A percentile compares a stretch with the other conserved stretches of the same genome.
Conservation (phyloP, 2,113 vertebrate genomes). For the Lagopus leucura region DNA sequence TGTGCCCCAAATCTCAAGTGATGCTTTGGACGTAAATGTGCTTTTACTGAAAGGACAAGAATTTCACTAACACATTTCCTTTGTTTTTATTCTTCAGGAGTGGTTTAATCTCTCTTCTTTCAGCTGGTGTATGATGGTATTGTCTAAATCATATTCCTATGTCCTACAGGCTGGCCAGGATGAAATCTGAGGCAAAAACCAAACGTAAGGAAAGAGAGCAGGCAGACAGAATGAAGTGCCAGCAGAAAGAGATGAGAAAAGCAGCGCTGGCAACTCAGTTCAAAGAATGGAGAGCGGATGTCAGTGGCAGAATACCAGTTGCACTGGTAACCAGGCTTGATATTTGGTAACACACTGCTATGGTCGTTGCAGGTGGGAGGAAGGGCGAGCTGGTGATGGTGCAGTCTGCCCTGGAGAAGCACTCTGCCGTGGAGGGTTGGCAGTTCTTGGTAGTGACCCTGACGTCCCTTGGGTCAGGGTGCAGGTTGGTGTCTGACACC, state of each 20-base stretch:
- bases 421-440: not conserved
- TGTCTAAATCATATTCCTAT: slow-evolving; percentile 4
- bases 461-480: not conserved
- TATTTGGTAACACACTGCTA: not conserved
- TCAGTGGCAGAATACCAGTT: slow-evolving; percentile 49
- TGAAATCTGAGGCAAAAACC: slow-evolving; percentile 67
- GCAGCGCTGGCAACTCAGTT: slow-evolving; percentile 69
- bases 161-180: slow-evolving; percentile 66
- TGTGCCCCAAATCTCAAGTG: too few species aligned
- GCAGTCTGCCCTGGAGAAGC: not conserved
- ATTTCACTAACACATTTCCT: not conserved
- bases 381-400: not conserved
- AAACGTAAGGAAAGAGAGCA: slow-evolving; percentile 57
- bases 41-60: not conserved
- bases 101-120: not conserved
- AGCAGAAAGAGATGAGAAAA: slow-evolving; percentile 51
- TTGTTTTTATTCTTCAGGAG: slow-evolving; percentile 15
- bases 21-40: not conserved
- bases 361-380: not conserved
- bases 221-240: slow-evolving; percentile 37
- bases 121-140: not conserved
- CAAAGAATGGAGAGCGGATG: slow-evolving; percentile 70
- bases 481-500: accelerated
- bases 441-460: not conserved
- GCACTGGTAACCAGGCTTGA: slow-evolving; percentile 69